Evolutionary conservation across 1,140 invertebrate genomes (phyloP).

Genomic region (Drepana arcuata): DNA sequence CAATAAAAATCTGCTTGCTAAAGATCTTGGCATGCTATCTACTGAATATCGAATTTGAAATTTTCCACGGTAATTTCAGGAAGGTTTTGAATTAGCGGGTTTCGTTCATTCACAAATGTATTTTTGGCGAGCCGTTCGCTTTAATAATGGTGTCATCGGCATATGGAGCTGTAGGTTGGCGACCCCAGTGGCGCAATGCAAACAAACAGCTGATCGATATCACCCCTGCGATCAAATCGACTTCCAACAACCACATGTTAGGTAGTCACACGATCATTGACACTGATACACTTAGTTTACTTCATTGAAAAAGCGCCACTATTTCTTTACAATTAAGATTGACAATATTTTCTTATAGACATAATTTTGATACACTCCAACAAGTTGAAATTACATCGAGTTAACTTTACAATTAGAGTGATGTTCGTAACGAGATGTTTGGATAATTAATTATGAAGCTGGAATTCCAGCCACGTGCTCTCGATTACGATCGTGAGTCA

Average conservation of each 20-base stretch:
- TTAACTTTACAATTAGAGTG: no score
- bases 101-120: conserved; percentile 57
- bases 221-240: conserved; percentile 10
- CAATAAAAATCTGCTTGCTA: no score
- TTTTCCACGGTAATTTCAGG: conserved; percentile 47
- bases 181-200: conserved; percentile 40
- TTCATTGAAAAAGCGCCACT: no score
- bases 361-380: no score
- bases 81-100: conserved; percentile 29
- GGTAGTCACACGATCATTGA: conserved; percentile 8
- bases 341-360: no score
- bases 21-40: no score
- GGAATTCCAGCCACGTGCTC: no score
- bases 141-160: conserved; percentile 42
- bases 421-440: no score
- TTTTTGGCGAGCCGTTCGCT: conserved; percentile 35
- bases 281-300: conserved; percentile 4
- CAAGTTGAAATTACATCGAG: no score
- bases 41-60: conserved; percentile 44
- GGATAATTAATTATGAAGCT: no score
- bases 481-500: no score
- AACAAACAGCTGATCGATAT: conserved; percentile 57
- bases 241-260: conserved; percentile 2
- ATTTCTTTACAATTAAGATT: no score
- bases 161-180: conserved; percentile 38